phyloP scores from a whole-genome alignment of 2,113 vertebrate genomes.

The Mystacornis crossleyi region DNA sequence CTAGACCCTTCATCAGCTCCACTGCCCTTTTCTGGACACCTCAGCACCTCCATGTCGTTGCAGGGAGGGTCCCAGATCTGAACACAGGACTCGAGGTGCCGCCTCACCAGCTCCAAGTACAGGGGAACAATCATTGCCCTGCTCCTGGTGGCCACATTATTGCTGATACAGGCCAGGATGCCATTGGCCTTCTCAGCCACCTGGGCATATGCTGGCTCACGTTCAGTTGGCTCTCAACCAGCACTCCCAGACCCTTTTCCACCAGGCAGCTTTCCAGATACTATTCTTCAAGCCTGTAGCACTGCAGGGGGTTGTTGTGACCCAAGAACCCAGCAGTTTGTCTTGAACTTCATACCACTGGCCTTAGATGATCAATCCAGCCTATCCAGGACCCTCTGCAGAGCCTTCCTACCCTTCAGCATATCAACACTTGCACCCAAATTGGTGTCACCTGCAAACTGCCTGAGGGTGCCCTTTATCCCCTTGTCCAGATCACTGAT shows the following conservation, averaged over 20 bases:
- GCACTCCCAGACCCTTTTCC: not conserved
- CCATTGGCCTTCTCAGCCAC: not conserved
- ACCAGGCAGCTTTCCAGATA: not conserved
- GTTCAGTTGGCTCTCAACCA: not conserved
- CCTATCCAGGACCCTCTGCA: not conserved
- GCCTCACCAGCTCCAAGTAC: not conserved
- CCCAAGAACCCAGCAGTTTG: not conserved
- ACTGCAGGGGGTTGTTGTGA: not conserved
- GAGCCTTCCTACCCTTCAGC: not conserved
- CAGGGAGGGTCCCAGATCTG: not conserved
- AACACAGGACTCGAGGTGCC: accelerated
- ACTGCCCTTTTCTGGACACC: not conserved
- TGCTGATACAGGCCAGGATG: not conserved
- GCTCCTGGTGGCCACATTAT: not conserved
- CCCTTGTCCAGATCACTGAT: not conserved
- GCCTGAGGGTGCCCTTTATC: not conserved
- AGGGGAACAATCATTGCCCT: not conserved
- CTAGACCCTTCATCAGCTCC: not conserved
- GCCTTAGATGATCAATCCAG: not conserved
- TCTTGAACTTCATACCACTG: not conserved
- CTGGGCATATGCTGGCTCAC: accelerated
- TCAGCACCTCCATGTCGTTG: not conserved
- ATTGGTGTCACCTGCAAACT: not conserved
- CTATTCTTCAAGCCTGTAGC: not conserved
- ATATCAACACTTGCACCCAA: accelerated